These are phyloP conservation scores for Brevimyrus niger DNA, from an alignment of 2,113 vertebrate species.

Conservation along the genomic window DNA sequence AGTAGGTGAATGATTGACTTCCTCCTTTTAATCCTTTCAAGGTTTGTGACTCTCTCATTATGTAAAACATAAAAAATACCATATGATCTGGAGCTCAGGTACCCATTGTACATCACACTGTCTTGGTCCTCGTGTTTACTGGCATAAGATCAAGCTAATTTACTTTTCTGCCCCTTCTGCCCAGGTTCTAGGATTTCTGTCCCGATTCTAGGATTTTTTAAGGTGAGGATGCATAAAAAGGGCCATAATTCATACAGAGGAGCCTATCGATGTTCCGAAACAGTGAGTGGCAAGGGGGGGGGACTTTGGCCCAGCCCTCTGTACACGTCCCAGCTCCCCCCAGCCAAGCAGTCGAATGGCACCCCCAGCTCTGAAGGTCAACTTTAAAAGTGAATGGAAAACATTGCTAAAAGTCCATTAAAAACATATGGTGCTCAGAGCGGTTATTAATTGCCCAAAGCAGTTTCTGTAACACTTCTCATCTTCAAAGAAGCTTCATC, in stretches of 20 bases:
- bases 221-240: not conserved
- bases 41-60: not conserved
- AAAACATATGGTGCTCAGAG: not conserved
- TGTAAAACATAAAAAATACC: not conserved
- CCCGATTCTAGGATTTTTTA: not conserved
- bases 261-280: not conserved
- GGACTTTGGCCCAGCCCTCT: not conserved
- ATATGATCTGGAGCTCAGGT: not conserved
- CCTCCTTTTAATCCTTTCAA: not conserved
- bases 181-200: no score
- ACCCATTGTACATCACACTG: not conserved
- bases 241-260: not conserved
- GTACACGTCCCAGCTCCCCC: not conserved
- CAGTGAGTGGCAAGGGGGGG: not conserved
- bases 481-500: conserved; percentile 3
- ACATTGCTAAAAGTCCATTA: not conserved
- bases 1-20: not conserved
- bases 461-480: not conserved
- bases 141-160: not conserved
- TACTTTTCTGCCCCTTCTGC: not conserved
- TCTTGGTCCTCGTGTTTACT: not conserved
- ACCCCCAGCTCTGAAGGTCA: not conserved
- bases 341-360: not conserved
- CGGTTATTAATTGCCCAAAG: not conserved
- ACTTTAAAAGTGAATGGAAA: not conserved